A percentile compares a stretch with the other conserved stretches of the same genome.
phyloP scores from a whole-genome alignment of 2,113 vertebrate genomes.

The Miniopterus natalensis region DNA sequence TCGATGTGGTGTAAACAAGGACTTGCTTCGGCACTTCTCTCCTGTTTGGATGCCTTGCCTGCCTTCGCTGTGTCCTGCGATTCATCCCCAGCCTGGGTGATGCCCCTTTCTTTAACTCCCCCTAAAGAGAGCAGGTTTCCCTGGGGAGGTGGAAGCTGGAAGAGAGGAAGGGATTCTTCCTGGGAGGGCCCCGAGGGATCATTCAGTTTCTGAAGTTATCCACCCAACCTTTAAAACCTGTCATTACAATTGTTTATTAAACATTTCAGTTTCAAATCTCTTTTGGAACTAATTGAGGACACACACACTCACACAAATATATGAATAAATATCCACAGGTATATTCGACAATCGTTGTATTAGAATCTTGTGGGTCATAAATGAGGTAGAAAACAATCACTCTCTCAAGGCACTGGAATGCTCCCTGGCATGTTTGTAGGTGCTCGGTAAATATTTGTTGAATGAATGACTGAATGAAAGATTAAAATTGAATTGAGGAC shows the following conservation, averaged over 20 bases:
- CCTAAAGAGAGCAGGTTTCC: neutral
- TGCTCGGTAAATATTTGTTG: neutral
- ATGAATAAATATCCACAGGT: neutral
- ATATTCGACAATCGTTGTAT: neutral
- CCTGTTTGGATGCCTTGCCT: neutral
- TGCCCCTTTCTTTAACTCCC: neutral
- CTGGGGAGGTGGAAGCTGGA: neutral
- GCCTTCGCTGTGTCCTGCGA: neutral
- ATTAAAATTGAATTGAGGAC: neutral
- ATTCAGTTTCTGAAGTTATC: slow-evolving; percentile 47
- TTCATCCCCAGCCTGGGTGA: neutral
- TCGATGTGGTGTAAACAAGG: neutral
- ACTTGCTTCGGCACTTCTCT: neutral
- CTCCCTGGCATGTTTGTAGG: neutral
- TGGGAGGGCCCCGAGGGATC: neutral
- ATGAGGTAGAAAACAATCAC: neutral
- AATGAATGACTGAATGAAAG: neutral
- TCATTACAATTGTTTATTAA: slow-evolving; percentile 8
- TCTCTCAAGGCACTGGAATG: neutral
- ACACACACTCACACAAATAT: neutral
- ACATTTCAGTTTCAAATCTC: neutral
- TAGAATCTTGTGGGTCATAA: neutral
- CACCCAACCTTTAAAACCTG: neutral
- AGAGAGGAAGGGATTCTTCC: neutral
- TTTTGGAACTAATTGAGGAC: neutral